Percentiles rank a stretch among this genome's conserved stretches.
phyloP scores from a whole-genome alignment of 2,888 invertebrate genomes.

The Neria commutata region DNA sequence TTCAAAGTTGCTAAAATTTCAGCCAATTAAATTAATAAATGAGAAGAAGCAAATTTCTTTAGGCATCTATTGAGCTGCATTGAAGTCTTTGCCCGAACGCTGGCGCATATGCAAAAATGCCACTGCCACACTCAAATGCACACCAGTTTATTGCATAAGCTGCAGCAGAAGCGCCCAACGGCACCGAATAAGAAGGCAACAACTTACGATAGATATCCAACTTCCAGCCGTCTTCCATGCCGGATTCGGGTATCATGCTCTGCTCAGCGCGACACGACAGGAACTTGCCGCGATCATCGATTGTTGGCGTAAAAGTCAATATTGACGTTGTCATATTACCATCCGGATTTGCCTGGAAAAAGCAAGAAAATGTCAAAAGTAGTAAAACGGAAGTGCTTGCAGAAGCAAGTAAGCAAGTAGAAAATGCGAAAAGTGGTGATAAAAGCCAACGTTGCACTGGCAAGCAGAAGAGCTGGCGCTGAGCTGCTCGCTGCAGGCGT shows the following conservation, averaged over 20 bases:
- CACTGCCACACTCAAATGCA: too few species aligned
- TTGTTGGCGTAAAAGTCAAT: constrained; percentile 76
- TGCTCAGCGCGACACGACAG: constrained; percentile 82
- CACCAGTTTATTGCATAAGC: too few species aligned
- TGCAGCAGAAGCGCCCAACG: too few species aligned
- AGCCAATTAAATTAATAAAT: not conserved
- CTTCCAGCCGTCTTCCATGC: constrained; percentile 80
- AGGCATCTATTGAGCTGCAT: not conserved
- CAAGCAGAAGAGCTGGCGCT: too few species aligned
- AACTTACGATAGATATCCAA: constrained; percentile 85
- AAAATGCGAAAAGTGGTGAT: not conserved
- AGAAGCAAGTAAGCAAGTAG: not conserved
- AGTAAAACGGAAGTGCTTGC: not conserved
- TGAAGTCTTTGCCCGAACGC: not conserved
- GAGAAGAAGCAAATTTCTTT: not conserved
- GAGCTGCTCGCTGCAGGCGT: too few species aligned
- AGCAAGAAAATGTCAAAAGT: constrained; percentile 1
- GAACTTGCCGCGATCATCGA: constrained; percentile 79
- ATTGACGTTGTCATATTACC: constrained; percentile 79
- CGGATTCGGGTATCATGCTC: constrained; percentile 74
- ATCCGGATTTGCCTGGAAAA: constrained; percentile 63
- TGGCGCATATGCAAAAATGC: too few species aligned
- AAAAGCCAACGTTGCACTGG: too few species aligned
- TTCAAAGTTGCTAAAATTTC: not conserved
- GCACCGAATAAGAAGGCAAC: not conserved